Conservation (phyloP, 2,797 vertebrate species). For the Manis javanica region DNA sequence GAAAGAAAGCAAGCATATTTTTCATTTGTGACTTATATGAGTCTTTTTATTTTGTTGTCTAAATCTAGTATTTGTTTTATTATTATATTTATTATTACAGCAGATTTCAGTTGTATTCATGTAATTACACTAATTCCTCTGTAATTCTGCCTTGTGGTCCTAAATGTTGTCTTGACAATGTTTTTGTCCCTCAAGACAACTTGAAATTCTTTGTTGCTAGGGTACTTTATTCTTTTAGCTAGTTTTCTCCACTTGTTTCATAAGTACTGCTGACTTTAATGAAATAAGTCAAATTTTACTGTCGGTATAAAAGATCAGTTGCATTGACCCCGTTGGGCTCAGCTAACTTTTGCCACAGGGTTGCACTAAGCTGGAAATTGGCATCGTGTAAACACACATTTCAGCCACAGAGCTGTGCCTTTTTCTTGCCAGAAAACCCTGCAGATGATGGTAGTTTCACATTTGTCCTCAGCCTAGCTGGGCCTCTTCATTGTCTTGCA, state of each 20-base stretch:
- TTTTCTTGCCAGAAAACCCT: not conserved
- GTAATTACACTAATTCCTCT: not conserved
- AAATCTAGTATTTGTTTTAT: not conserved
- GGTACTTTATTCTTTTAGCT: not conserved
- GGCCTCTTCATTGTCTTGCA: not conserved
- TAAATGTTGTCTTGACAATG: not conserved
- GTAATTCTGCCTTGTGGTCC: not conserved
- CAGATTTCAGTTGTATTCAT: not conserved
- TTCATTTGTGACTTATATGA: not conserved
- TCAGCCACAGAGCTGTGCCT: accelerated
- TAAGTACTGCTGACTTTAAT: too few species aligned
- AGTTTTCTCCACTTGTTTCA: not conserved
- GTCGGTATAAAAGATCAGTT: too few species aligned
- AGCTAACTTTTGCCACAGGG: too few species aligned
- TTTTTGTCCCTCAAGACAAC: not conserved
- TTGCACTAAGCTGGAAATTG: not conserved
- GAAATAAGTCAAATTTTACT: not conserved
- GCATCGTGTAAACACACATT: too few species aligned
- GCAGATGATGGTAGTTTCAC: not conserved
- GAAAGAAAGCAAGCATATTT: not conserved
- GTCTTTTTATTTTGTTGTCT: not conserved
- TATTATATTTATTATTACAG: not conserved
- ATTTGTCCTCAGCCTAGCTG: too few species aligned
- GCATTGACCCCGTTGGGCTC: not conserved
- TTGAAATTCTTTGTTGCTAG: not conserved